Evolutionary conservation across 1,140 invertebrate genomes (phyloP).

Genomic region (Ridgeia piscesae): DNA sequence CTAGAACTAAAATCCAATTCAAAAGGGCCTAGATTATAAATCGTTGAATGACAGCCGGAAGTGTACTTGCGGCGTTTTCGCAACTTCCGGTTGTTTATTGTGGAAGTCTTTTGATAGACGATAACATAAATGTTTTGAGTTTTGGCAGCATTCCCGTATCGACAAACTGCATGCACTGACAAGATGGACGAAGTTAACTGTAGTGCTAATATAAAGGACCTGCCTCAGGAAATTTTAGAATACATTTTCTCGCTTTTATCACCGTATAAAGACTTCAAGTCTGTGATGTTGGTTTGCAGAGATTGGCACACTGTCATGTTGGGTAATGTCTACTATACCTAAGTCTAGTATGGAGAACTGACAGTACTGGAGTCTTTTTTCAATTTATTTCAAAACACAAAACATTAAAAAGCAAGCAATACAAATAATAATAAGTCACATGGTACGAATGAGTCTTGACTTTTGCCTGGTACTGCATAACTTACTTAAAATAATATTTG

Average conservation of each 20-base stretch:
- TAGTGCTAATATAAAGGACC: conserved; percentile 48
- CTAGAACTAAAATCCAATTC: not conserved
- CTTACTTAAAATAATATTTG: no score
- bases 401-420: no score
- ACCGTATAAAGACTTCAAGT: conserved; percentile 85
- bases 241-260: conserved; percentile 86
- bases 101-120: not conserved
- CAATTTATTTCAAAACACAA: no score
- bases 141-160: not conserved
- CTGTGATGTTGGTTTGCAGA: conserved; percentile 81
- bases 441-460: no score
- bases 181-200: not conserved
- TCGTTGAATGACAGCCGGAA: not conserved
- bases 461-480: no score
- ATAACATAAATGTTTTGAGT: not conserved
- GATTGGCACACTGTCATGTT: conserved; percentile 65
- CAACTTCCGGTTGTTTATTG: not conserved
- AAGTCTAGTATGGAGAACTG: not conserved
- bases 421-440: no score
- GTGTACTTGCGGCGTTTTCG: not conserved
- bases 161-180: not conserved
- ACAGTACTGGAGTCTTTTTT: no score
- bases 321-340: conserved; percentile 10
- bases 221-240: conserved; percentile 90
- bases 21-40: no score